Evolutionary conservation across 2,888 invertebrate species (phyloP).

Genomic region (Diaphora mendica): DNA sequence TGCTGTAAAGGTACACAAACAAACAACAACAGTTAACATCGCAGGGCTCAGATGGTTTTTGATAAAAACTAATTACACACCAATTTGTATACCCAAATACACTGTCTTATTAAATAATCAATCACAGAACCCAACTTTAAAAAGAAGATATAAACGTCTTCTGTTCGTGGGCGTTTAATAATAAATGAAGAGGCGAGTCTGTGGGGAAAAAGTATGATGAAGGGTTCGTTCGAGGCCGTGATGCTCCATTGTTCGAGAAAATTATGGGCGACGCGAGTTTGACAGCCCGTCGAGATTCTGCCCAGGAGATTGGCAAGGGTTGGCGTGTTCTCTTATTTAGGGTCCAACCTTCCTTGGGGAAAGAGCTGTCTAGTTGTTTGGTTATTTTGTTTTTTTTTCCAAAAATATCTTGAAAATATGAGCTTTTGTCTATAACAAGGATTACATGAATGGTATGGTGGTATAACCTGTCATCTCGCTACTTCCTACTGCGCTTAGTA

Average conservation of each 20-base stretch:
- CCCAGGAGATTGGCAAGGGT: conserved; percentile 23
- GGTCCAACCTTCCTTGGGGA: neutral
- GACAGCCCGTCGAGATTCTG: conserved; percentile 31
- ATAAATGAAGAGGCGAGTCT: conserved; percentile 25
- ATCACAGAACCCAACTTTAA: conserved; percentile 17
- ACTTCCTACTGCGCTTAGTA: too few species aligned
- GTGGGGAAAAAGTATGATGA: conserved; percentile 27
- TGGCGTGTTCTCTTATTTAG: conserved; percentile 12
- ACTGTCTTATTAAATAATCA: conserved; percentile 14
- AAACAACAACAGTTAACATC: too few species aligned
- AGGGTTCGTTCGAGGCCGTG: conserved; percentile 36
- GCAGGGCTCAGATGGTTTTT: neutral
- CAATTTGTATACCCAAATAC: neutral
- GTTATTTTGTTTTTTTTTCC: too few species aligned
- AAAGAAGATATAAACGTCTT: conserved; percentile 24
- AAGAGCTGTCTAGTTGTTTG: too few species aligned
- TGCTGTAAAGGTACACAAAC: too few species aligned
- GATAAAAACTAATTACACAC: neutral
- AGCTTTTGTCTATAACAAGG: neutral
- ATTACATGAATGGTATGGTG: too few species aligned
- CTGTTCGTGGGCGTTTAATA: conserved; percentile 38
- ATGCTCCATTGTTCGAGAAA: conserved; percentile 33
- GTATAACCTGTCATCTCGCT: too few species aligned
- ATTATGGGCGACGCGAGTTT: conserved; percentile 30
- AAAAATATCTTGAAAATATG: neutral